Base-by-base conservation (phyloP, 2,113 vertebrate species). In the Gavia stellata region DNA sequence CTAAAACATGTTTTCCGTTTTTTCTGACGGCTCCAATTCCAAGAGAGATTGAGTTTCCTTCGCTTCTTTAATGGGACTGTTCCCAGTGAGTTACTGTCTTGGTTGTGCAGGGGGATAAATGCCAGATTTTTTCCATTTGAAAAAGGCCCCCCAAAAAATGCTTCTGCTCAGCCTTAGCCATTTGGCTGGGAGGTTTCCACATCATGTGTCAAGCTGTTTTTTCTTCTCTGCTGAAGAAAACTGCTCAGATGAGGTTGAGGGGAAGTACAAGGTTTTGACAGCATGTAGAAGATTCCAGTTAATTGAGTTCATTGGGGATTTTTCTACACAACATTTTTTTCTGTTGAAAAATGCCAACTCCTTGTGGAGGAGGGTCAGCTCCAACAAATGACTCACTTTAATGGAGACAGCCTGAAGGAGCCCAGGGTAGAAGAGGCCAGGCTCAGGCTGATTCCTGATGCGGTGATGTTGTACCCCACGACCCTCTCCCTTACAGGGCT, bases 201-300 rank as follows among this genome's bases (percentile, higher is more conserved):
- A 12, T 79, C 33, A 49, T 44, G 16, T 87, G 81, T 82, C 36
- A 89, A 49, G 17, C 56, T 86, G 70, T 25, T 42, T 92, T 87
- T 91, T 91, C 40, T 75, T 92, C 61, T 86, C 42, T 65, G 47
- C 47, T 81, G 34, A 56, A 87, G 53, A 63, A 95, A 75, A 87
- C 25, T 67, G 4, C 66, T 75, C 24, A 24, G 31, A 62, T 88
- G 62, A 85, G 23, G 20, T 3, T 75, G 68, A 55, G 42, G 65
- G 49, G 52, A 95, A 86, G 70, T 87, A 81, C 83, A 75, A 56
- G 38, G n/a, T 94, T 96, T 91, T 92, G 75, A 82, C 87, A 94
- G 78, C 59, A 40, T 11, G 9, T 36, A 31, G 73, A 80, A 86
- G 44, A 86, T 70, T 61, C 36, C 47, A 91, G 58, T 53, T 88